Evolutionary conservation across 2,113 vertebrate genomes (phyloP).

Genomic region (Motacilla alba): DNA sequence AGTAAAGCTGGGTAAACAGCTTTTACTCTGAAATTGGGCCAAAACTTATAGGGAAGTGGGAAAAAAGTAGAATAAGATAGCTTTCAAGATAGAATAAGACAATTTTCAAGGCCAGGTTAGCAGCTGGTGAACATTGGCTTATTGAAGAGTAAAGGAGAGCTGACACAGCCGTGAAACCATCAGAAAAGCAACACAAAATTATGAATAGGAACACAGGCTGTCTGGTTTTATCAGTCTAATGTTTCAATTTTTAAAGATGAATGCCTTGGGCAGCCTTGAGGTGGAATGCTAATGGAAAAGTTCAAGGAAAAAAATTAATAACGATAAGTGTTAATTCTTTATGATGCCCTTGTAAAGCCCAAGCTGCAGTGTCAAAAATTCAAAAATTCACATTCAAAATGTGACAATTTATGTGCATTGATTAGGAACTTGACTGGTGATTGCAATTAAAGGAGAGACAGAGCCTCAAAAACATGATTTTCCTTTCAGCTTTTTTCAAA

Average conservation of each 20-base stretch:
- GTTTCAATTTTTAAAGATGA: not conserved
- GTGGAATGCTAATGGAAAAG: not conserved
- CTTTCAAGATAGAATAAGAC: not conserved
- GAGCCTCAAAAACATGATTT: not conserved
- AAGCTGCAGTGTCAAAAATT: not conserved
- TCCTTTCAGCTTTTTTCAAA: not conserved
- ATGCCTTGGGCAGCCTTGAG: not conserved
- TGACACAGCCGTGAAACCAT: not conserved
- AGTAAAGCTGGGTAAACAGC: not conserved
- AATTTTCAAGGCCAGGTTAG: not conserved
- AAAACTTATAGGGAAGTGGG: not conserved
- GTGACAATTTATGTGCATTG: not conserved
- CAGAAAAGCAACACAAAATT: not conserved
- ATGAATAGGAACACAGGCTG: not conserved
- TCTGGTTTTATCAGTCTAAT: not conserved
- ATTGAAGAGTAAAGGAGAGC: not conserved
- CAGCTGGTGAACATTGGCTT: not conserved
- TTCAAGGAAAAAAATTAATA: not conserved
- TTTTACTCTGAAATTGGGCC: not conserved
- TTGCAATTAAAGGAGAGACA: not conserved
- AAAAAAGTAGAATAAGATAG: not conserved
- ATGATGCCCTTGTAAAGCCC: not conserved
- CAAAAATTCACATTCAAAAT: not conserved
- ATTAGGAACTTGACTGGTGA: not conserved
- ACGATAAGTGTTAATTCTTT: not conserved